Percentiles rank a stretch among this genome's conserved stretches.
Conservation (phyloP, 2,888 invertebrate species). For the Adelognathus sp. region DNA sequence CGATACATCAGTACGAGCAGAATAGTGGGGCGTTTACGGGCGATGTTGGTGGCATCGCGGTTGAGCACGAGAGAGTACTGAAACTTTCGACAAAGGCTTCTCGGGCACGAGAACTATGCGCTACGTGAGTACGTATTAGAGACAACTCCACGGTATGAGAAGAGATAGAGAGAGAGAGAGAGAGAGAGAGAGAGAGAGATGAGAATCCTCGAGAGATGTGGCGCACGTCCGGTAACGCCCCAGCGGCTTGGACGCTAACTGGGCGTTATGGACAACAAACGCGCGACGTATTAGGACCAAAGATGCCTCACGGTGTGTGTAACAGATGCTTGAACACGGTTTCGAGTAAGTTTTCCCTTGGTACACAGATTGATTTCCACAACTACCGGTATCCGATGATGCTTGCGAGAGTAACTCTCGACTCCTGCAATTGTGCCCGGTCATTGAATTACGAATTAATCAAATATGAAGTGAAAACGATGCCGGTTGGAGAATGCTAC, state of each 20-base stretch:
- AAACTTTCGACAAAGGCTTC: conserved; percentile 55
- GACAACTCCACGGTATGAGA: conserved; percentile 39
- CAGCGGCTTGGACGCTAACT: conserved; percentile 31
- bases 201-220: conserved; percentile 50
- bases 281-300: conserved; percentile 44
- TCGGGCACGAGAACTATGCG: conserved; percentile 30
- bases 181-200: too few relatives aligned
- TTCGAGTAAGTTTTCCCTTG: conserved; percentile 12
- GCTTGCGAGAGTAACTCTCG: not conserved
- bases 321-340: conserved; percentile 19
- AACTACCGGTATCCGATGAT: not conserved
- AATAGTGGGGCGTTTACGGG: conserved; percentile 26
- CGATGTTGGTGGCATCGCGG: conserved; percentile 58
- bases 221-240: conserved; percentile 59
- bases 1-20: conserved; percentile 11
- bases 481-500: not conserved
- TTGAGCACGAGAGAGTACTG: conserved; percentile 43
- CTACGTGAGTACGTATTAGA: conserved; percentile 38
- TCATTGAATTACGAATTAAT: conserved; percentile 15
- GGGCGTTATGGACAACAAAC: conserved; percentile 45
- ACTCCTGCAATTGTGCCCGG: conserved; percentile 2
- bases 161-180: too few relatives aligned
- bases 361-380: conserved; percentile 38
- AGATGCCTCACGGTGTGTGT: conserved; percentile 12
- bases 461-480: conserved; percentile 6